These are phyloP conservation scores for Meriones unguiculatus DNA, from an alignment of 2,113 vertebrate species.

Conservation along the genomic window DNA sequence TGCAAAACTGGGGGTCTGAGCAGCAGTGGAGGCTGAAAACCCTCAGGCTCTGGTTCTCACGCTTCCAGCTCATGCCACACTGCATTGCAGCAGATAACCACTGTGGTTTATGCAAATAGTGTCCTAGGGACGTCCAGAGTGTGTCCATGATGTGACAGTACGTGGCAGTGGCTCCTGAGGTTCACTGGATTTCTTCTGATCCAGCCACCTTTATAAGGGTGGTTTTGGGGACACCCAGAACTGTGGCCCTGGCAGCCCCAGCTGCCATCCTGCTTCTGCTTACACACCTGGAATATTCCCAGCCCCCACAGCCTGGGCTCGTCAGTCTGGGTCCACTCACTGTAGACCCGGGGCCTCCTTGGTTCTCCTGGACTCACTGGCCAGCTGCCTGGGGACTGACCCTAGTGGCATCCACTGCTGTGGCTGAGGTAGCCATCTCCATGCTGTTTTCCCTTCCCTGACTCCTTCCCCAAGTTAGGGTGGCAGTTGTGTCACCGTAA, in stretches of 20 bases:
- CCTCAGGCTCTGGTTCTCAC: rapidly evolving
- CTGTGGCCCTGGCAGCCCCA: rapidly evolving
- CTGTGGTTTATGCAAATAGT: not conserved
- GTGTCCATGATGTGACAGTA: rapidly evolving
- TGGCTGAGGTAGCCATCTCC: not conserved
- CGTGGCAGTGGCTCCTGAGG: rapidly evolving
- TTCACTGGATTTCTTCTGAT: not conserved
- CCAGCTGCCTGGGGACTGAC: not conserved
- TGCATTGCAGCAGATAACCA: not conserved
- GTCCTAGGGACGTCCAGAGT: rapidly evolving
- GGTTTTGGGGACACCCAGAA: not conserved
- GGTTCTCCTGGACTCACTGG: no score
- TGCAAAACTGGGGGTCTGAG: not conserved
- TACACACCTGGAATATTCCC: not conserved
- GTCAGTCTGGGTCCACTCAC: not conserved
- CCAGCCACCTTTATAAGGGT: rapidly evolving
- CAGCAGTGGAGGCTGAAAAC: not conserved
- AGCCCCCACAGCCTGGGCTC: not conserved
- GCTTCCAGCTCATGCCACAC: no score
- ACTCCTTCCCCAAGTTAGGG: not conserved
- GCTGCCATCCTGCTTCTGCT: not conserved
- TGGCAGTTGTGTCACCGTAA: rapidly evolving
- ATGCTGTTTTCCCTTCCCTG: not conserved
- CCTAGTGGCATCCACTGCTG: not conserved
- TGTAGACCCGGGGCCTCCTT: not conserved